phyloP scores from a whole-genome alignment of 2,797 vertebrate genomes.

The Neosilurus hyrtlii region DNA sequence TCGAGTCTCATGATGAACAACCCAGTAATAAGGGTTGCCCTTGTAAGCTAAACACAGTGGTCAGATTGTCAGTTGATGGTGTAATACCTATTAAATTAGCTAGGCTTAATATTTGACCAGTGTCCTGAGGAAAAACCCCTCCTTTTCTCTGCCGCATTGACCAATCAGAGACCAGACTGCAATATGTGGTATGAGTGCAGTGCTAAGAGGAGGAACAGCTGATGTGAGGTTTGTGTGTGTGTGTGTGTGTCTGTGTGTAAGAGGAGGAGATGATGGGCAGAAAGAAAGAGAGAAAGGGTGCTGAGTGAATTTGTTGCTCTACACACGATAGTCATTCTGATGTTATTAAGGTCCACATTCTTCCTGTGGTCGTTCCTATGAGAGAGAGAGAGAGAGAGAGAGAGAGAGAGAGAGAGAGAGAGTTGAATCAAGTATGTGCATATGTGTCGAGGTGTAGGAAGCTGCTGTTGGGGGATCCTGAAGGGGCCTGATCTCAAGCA shows the following conservation, averaged over 20 bases:
- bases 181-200: slow-evolving; percentile 60
- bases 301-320: slow-evolving; percentile 58
- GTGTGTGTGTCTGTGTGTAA: slow-evolving; percentile 38
- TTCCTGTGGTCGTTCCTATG: slow-evolving; percentile 35
- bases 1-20: slow-evolving; percentile 46
- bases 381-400: slow-evolving; percentile 8
- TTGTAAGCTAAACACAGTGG: slow-evolving; percentile 42
- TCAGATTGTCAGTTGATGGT: slow-evolving; percentile 44
- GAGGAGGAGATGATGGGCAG: slow-evolving; percentile 10
- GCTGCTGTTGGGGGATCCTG: slow-evolving; percentile 41
- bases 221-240: slow-evolving; percentile 34
- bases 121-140: slow-evolving; percentile 8
- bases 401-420: slow-evolving; percentile 23
- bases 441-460: slow-evolving; percentile 39
- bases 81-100: slow-evolving; percentile 21
- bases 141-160: slow-evolving; percentile 20
- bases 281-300: slow-evolving; percentile 13
- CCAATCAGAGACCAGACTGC: slow-evolving; percentile 65
- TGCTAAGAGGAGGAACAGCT: slow-evolving; percentile 62
- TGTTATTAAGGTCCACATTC: slow-evolving; percentile 74
- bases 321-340: slow-evolving; percentile 76
- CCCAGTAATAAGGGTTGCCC: slow-evolving; percentile 21
- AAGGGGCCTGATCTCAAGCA: slow-evolving; percentile 35
- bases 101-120: slow-evolving; percentile 16
- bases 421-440: slow-evolving; percentile 12